Base-by-base conservation (phyloP, 2,113 vertebrate genomes). In the Promerops cafer region DNA sequence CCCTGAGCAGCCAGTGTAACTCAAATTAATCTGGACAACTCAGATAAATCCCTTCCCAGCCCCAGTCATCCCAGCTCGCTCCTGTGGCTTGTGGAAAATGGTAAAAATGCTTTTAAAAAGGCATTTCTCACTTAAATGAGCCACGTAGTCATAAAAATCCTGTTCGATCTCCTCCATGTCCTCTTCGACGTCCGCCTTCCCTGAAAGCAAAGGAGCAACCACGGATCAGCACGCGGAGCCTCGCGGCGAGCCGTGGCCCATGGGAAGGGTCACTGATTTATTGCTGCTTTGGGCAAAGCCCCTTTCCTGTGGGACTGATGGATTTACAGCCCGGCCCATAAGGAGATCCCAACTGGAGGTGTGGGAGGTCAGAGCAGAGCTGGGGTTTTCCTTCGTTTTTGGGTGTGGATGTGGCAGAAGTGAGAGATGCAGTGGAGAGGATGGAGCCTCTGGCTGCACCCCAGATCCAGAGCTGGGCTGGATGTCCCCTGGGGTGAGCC, bases 181-280 rank as follows among this genome's bases (percentile, higher is more conserved):
- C 1, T 90, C 79, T 15, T 21, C 23, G 0, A 2, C 1, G 69
- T 91, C 81, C 0, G 69, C 94, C 7, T 52, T 37, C 30, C 94
- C 95, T 96, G 7, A 1, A 87, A 91, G n/a, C 26, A 78, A 26
- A 50, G 24, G 28, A 11, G 42, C 11, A 45, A 2, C 5, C 4
- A 1, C 0, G 0, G 27, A 11, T 85, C 42, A 12, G 16, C 10
- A 0, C 0, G 24, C 0, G 3, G 33, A 11, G 5, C 56, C 6
- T 7, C 1, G 16, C 57, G 9, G 3, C 0, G 1, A 20, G 59
- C 37, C 1, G 7, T 18, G 50, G 69, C 23, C 2, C 64, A 0
- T 1, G 6, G 1, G 40, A 31, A 14, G 5, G 12, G 27, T 13
- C 50, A 1, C 0, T 3, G 70, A 17, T 69, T 94, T 69, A 27